Base-by-base conservation (phyloP, 2,888 invertebrate species). In the Euclidia mi region DNA sequence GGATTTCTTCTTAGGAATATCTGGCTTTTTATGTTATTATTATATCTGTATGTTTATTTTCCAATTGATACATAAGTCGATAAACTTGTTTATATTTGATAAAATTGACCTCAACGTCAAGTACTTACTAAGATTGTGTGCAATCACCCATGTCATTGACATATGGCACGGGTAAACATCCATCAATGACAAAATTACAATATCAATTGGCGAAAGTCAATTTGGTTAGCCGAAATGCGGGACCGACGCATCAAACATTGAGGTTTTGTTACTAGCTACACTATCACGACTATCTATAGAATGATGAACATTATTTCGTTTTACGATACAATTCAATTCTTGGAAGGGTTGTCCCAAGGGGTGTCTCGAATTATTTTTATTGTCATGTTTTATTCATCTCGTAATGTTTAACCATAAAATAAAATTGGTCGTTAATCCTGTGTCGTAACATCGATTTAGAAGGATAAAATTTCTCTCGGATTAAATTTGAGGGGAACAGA, bases 341-440 rank as follows among this genome's bases (percentile, higher is more conserved):
- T 32, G 57, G 66, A 70, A 72, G 80, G 76, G 73, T 75, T 66
- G 62, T 41, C 55, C 31, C 38, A 10, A 57, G 47, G 65, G 64
- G 38, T 69, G 51, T 56, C 44, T 28, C 28, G 46, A 53, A 57
- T 63, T 49, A 62, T 53, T 47, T 57, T 60, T 67, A 67, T 65
- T 67, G 70, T 56, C 49, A 67, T 51, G 53, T 67, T 76, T 78
- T 69, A 71, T 79, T 67, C 65, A 63, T 58, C 53, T 38, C 40
- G 34, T 65, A 73, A 74, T 71, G 71, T 63, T 58, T 37, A 44
- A 52, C 51, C 51, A 64, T 79, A 75, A 79, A 79, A 66, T 46
- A 56, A 65, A 77, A 76, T 75, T 65, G 58, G 60, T 76, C 73
- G 71, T 79, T 81, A 73, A 71, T 69, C 73, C 60, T 48, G 61